Conservation (phyloP, 2,113 vertebrate genomes). For the Cyrtonyx montezumae region DNA sequence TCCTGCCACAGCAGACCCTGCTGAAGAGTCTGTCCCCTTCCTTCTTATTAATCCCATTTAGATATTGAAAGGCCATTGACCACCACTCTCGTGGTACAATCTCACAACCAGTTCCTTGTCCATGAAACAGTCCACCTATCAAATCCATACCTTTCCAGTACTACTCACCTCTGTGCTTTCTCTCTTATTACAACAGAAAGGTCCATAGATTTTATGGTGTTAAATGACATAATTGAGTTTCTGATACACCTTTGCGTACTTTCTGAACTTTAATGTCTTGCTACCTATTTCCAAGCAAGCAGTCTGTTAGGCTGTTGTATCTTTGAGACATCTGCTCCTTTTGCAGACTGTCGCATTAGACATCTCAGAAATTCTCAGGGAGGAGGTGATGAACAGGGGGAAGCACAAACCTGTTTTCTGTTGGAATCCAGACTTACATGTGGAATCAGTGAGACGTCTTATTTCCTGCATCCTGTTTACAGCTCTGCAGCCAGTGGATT, state of each 20-base stretch:
- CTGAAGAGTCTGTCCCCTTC: too few species aligned
- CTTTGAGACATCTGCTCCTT: neutral
- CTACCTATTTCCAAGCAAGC: neutral
- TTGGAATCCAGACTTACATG: neutral
- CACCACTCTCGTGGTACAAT: too few species aligned
- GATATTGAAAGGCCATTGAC: too few species aligned
- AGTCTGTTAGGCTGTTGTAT: neutral
- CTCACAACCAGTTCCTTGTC: too few species aligned
- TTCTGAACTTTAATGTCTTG: neutral
- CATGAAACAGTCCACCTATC: too few species aligned
- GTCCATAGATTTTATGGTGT: neutral
- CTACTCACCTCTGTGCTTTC: neutral
- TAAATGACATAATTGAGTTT: neutral
- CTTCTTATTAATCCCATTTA: too few species aligned
- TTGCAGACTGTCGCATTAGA: neutral
- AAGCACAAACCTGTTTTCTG: neutral
- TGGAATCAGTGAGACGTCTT: neutral
- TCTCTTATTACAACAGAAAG: neutral
- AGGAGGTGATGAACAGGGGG: too few species aligned
- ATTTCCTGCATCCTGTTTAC: conserved; percentile 9
- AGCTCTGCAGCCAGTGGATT: neutral
- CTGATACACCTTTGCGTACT: accelerated
- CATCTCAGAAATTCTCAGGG: too few species aligned
- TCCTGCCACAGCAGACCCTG: too few species aligned
- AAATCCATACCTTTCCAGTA: neutral